These are phyloP conservation scores for Zygaena filipendulae DNA, from an alignment of 2,888 invertebrate species.

Conservation along the genomic window DNA sequence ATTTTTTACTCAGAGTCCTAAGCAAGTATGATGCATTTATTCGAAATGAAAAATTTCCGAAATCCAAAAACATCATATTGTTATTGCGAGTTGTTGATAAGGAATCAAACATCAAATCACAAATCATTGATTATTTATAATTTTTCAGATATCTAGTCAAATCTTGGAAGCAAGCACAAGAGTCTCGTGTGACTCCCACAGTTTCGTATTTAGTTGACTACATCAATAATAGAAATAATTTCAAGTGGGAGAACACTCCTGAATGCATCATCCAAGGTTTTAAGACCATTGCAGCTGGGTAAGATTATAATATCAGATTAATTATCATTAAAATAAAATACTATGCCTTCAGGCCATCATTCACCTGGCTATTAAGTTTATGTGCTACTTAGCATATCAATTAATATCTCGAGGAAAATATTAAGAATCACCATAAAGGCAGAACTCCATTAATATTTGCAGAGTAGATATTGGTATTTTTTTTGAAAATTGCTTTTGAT, in stretches of 20 bases:
- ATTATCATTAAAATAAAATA: background rate
- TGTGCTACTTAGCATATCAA: no score
- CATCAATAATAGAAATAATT: conserved; percentile 21
- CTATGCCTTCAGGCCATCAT: no score
- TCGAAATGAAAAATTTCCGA: no score
- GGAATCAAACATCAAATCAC: no score
- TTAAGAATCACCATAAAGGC: conserved; percentile 1
- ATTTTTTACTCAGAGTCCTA: no score
- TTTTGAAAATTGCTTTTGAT: conserved; percentile 2
- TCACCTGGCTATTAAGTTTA: no score
- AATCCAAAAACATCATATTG: no score
- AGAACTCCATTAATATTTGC: no score
- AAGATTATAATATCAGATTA: conserved; percentile 18
- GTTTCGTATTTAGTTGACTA: conserved; percentile 71
- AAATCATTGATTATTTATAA: conserved; percentile 2
- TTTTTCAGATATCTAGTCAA: conserved; percentile 78
- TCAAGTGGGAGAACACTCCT: conserved; percentile 46
- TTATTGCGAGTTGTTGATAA: no score
- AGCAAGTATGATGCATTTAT: no score
- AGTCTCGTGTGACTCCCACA: conserved; percentile 72
- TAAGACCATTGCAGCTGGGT: conserved; percentile 73
- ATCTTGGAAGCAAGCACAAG: conserved; percentile 75
- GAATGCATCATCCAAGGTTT: conserved; percentile 68
- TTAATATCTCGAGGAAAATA: background rate
- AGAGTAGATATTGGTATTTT: background rate